Evolutionary conservation across 92 coral and sea anemone species (phyloP).

Genomic region (Scolanthus callimorphus): DNA sequence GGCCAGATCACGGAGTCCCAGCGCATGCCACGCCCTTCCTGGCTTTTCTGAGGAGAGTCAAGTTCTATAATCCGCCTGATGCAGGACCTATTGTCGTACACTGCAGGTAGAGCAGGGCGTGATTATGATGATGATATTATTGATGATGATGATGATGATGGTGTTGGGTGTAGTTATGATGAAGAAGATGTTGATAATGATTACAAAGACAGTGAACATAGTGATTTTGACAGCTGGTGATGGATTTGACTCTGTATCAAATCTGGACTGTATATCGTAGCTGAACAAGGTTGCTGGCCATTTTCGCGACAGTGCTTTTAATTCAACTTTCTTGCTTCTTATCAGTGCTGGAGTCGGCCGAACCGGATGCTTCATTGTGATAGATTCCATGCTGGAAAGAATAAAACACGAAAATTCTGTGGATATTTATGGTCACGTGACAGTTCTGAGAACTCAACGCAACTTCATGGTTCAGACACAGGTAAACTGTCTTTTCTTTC

Average conservation of each 20-base stretch:
- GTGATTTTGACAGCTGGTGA: too few relatives aligned
- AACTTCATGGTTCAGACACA: constrained; percentile 92
- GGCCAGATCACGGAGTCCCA: constrained; percentile 99
- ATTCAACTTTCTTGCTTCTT: not conserved
- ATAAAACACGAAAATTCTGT: constrained; percentile 93
- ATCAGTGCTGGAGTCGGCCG: constrained; percentile 97
- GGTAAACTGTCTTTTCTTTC: too few relatives aligned
- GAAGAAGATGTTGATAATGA: not conserved
- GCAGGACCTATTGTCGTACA: constrained; percentile 95
- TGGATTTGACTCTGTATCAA: too few relatives aligned
- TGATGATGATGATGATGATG: constrained; percentile 2
- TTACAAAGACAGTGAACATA: not conserved
- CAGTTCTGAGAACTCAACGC: constrained; percentile 89
- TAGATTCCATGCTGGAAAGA: constrained; percentile 97
- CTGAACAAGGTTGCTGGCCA: too few relatives aligned
- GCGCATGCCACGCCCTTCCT: constrained; percentile 90
- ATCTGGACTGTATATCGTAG: too few relatives aligned
- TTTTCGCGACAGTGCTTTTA: too few relatives aligned
- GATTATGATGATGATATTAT: not conserved
- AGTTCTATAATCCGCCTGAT: constrained; percentile 85
- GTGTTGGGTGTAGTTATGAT: constrained; percentile 7
- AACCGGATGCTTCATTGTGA: constrained; percentile 90
- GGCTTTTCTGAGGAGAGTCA: constrained; percentile 85
- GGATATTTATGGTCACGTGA: constrained; percentile 98
- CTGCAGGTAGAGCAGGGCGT: constrained; percentile 72